phyloP scores from a whole-genome alignment of 2,888 invertebrate genomes.

The Amblyteles armatorius region DNA sequence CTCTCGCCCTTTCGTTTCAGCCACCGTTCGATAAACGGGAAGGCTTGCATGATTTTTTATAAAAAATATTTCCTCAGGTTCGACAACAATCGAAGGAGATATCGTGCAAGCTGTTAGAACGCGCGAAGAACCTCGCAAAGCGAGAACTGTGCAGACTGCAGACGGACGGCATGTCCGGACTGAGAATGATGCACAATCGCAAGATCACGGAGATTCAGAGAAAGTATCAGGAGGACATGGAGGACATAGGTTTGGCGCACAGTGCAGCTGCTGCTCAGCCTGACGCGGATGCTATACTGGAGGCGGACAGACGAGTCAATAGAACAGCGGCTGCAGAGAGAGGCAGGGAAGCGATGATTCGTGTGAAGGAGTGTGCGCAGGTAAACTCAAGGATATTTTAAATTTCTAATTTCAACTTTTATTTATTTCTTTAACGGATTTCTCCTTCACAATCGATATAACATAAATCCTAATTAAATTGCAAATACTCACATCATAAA shows the following conservation, averaged over 20 bases:
- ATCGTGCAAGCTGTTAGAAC: slow-evolving; percentile 86
- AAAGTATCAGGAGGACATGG: slow-evolving; percentile 85
- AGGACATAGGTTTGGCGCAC: slow-evolving; percentile 86
- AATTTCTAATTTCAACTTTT: not conserved
- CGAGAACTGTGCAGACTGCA: slow-evolving; percentile 85
- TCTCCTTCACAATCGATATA: not conserved
- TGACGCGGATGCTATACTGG: slow-evolving; percentile 79
- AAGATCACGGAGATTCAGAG: slow-evolving; percentile 85
- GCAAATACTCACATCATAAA: too few relatives aligned
- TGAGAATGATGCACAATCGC: slow-evolving; percentile 86
- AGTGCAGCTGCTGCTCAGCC: slow-evolving; percentile 83
- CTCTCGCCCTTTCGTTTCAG: not conserved
- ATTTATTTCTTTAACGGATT: too few relatives aligned
- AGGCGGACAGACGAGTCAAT: slow-evolving; percentile 75
- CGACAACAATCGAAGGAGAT: slow-evolving; percentile 88
- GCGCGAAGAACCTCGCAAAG: slow-evolving; percentile 85
- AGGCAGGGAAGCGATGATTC: slow-evolving; percentile 82
- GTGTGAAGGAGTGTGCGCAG: slow-evolving; percentile 78
- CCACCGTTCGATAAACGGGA: not conserved
- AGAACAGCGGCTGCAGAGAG: slow-evolving; percentile 81
- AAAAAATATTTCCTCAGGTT: slow-evolving; percentile 83
- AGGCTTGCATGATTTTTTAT: not conserved
- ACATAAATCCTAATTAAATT: not conserved
- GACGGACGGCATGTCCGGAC: slow-evolving; percentile 85
- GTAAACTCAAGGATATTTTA: slow-evolving; percentile 71